phyloP scores from a whole-genome alignment of 1,140 invertebrate species.

The Thalassaphorura encarpata region DNA sequence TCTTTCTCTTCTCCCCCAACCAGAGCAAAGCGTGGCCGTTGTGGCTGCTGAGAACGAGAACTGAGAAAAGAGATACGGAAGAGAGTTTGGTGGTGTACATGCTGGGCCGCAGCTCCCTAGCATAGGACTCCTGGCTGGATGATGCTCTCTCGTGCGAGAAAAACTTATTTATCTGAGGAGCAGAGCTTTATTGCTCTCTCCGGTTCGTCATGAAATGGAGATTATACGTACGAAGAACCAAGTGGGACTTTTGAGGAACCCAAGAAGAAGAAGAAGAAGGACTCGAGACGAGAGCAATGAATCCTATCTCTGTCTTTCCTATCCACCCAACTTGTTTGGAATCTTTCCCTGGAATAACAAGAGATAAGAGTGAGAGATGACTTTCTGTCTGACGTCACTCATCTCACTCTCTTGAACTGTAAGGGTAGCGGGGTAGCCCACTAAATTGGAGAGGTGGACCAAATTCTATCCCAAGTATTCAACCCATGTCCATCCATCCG shows the following conservation, averaged over 20 bases:
- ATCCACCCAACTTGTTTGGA: conserved; percentile 1
- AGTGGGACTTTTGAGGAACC: no score
- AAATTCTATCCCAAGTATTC: no score
- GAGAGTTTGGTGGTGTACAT: background rate
- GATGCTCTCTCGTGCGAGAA: conserved; percentile 20
- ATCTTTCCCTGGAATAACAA: conserved; percentile 7
- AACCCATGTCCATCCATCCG: no score
- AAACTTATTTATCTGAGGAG: conserved; percentile 27
- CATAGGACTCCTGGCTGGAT: background rate
- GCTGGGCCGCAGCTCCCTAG: background rate
- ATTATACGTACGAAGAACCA: no score
- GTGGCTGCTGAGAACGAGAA: no score
- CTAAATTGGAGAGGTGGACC: no score
- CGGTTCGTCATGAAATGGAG: background rate
- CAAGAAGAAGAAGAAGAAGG: no score
- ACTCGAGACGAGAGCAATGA: background rate
- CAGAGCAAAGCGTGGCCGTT: no score
- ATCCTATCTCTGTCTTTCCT: background rate
- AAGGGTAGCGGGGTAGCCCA: no score
- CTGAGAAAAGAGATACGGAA: background rate
- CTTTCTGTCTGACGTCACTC: conserved; percentile 7
- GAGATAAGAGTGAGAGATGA: conserved; percentile 11
- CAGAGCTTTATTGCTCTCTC: background rate
- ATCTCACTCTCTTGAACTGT: background rate
- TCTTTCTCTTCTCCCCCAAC: conserved; percentile 5